Evolutionary conservation across 2,113 vertebrate genomes (phyloP).

Genomic region (Dromaius novaehollandiae): DNA sequence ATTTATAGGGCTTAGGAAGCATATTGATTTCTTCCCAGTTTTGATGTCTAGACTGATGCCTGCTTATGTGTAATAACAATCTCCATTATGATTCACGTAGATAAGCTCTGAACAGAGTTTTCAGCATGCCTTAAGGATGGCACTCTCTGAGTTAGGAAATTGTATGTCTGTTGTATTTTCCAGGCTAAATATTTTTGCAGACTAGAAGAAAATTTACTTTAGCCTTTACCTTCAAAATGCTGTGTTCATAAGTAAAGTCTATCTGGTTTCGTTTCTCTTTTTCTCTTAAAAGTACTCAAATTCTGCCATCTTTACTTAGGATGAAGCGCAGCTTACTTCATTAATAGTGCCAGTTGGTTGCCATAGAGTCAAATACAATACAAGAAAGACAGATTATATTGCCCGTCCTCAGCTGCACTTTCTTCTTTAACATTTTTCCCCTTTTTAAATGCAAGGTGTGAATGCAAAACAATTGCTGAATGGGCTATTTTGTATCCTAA

Average conservation of each 20-base stretch:
- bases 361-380: conserved; percentile 51
- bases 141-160: background rate
- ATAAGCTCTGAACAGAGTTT: background rate
- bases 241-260: background rate
- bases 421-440: background rate
- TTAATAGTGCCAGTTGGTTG: conserved; percentile 43
- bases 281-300: background rate
- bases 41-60: background rate
- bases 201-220: background rate
- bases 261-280: background rate
- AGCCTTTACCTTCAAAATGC: background rate
- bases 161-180: background rate
- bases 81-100: background rate
- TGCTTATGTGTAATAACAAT: background rate
- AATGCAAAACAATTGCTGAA: conserved; percentile 55
- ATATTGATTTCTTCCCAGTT: background rate
- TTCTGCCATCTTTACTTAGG: conserved; percentile 42
- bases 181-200: background rate
- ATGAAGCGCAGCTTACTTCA: conserved; percentile 44
- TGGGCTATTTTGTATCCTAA: conserved; percentile 47
- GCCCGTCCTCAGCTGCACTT: conserved; percentile 58
- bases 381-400: conserved; percentile 31
- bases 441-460: conserved; percentile 58
- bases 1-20: background rate
- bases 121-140: background rate